Base-by-base conservation (phyloP, 2,797 vertebrate species). In the Eulemur rubriventer region DNA sequence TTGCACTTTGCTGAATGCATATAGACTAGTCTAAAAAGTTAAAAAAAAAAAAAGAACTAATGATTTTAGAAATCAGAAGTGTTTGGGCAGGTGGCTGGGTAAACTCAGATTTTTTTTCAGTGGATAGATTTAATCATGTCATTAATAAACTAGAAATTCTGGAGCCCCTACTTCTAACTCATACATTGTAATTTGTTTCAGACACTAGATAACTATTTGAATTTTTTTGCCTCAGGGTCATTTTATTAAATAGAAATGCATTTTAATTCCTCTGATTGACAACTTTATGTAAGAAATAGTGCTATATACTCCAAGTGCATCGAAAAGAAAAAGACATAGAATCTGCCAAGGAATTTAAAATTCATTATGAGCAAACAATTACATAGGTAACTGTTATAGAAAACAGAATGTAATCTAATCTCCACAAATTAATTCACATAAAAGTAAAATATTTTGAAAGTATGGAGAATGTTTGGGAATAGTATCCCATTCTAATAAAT, bases 261-360 rank as follows among this genome's bases (percentile, higher is more conserved):
- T 85, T 89, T 96, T 69, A 82, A 79, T 70, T 90, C 52, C 78
- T 87, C 46, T 86, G 81, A 82, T 35, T 78, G 55, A 46, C 55
- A 94, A 16, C 4, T 78, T 82, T 86, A 57, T 33, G 0, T 78
- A 85, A 38, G 78, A 84, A 89, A 88, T 46, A 75, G 55, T 91
- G 20, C 9, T 95, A 1, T 76, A 43, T 38, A 65, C 26, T 28
- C 46, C n/a, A 46, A 65, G 41, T 59, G 17, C 11, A 78, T 87
- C 4, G 20, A 46, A 82, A 85, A 85, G 17, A 55, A 70, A 89
- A 90, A 78, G 12, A 69, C 43, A n/a, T 2, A 70, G 48, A 76
- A 24, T 87, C 11, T 65, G 41, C 76, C 30, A 73, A 87, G 52
- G 10, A 78, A 78, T 24, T 33, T n/a, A 52, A 70, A 93, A 50